A percentile compares a stretch with the other conserved stretches of the same genome.
Conservation (phyloP, 2,113 vertebrate species). For the Morone chrysops region DNA sequence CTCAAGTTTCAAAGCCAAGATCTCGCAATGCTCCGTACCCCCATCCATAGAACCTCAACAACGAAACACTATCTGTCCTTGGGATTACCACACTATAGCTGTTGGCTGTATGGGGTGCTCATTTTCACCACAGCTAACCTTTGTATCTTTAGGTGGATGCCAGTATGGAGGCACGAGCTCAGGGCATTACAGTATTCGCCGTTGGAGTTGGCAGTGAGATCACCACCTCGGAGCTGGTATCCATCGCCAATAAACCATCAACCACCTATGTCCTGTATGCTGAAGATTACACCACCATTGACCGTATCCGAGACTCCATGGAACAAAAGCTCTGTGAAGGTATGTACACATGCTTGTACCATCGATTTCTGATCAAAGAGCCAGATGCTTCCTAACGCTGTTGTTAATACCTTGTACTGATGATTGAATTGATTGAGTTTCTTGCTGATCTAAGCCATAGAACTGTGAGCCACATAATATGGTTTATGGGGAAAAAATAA, state of each 20-base stretch:
- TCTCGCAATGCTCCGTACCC: no score
- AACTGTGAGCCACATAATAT: no score
- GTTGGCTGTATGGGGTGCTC: not conserved
- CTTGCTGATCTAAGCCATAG: no score
- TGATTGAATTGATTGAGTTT: no score
- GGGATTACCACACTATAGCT: not conserved
- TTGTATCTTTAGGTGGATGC: constrained; percentile 71
- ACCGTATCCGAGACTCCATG: constrained; percentile 84
- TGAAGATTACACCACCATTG: constrained; percentile 85
- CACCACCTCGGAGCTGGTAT: constrained; percentile 83
- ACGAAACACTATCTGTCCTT: not conserved
- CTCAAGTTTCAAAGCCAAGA: no score
- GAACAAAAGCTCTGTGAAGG: constrained; percentile 88
- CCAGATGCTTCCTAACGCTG: no score
- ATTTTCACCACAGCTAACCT: not conserved
- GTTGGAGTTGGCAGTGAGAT: constrained; percentile 87
- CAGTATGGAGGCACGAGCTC: constrained; percentile 80
- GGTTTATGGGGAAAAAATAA: no score
- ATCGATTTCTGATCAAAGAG: not conserved
- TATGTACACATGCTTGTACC: constrained; percentile 32
- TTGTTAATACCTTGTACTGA: no score
- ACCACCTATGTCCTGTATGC: constrained; percentile 84
- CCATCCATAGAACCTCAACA: not conserved
- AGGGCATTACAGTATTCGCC: constrained; percentile 84
- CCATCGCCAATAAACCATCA: constrained; percentile 85